These are phyloP conservation scores for Pungitius pungitius DNA, from an alignment of 2,113 vertebrate genomes.

Conservation along the genomic window DNA sequence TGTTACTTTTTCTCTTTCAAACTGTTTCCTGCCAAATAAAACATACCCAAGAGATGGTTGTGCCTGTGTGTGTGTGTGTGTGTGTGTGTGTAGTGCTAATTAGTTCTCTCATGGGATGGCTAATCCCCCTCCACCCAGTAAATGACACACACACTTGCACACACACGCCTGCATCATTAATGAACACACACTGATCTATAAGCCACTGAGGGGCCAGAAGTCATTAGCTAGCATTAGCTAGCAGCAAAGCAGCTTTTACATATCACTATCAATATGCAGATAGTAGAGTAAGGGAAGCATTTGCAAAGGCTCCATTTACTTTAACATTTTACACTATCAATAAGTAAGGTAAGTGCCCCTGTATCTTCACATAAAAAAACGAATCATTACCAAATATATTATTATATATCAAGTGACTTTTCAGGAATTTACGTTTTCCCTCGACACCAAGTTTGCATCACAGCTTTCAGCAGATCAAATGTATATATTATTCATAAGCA, in stretches of 20 bases:
- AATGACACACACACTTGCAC: constrained; percentile 64
- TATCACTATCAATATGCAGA: constrained; percentile 60
- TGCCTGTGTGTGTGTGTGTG: constrained; percentile 37
- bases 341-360: constrained; percentile 45
- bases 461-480: constrained; percentile 32
- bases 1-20: not conserved
- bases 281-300: constrained; percentile 48
- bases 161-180: constrained; percentile 73
- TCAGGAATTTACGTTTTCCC: constrained; percentile 26
- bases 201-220: constrained; percentile 65
- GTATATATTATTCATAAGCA: constrained; percentile 18
- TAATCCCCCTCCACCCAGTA: constrained; percentile 69
- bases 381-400: constrained; percentile 36
- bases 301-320: constrained; percentile 50
- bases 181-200: constrained; percentile 75
- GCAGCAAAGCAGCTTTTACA: constrained; percentile 64
- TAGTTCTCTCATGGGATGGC: constrained; percentile 62
- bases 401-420: constrained; percentile 25
- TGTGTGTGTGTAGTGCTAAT: constrained; percentile 58
- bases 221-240: constrained; percentile 72
- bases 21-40: constrained; percentile 36
- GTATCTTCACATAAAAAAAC: constrained; percentile 19
- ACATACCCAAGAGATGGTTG: constrained; percentile 15
- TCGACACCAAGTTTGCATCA: not conserved
- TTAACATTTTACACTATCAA: constrained; percentile 51